Percentiles rank a stretch among this genome's conserved stretches.
Conservation (phyloP, 92 coral and sea anemone genomes). For the Epizoanthus fatuus region DNA sequence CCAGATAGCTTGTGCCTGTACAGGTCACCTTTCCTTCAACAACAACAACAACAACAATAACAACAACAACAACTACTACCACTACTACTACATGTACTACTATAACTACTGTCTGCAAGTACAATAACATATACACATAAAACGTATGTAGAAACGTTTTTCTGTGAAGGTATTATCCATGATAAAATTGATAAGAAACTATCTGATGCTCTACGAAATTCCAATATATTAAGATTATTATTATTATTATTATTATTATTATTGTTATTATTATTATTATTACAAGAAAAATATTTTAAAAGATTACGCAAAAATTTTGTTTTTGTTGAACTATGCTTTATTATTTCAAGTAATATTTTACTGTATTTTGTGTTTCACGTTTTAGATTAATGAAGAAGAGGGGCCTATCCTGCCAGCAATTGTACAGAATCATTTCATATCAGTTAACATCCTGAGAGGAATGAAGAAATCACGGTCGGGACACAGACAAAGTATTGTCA, state of each 20-base stretch:
- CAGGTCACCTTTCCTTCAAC: too few relatives aligned
- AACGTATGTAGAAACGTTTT: too few relatives aligned
- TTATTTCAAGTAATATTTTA: background rate
- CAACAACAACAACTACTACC: background rate
- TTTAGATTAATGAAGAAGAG: slow-evolving; percentile 89
- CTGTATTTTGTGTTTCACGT: background rate
- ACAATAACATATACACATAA: background rate
- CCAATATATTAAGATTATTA: too few relatives aligned
- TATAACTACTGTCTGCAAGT: background rate
- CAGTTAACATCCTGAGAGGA: slow-evolving; percentile 94
- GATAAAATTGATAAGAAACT: too few relatives aligned
- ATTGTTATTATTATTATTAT: too few relatives aligned
- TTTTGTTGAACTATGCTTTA: background rate
- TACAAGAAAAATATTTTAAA: too few relatives aligned
- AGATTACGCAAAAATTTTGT: background rate
- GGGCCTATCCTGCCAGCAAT: slow-evolving; percentile 93
- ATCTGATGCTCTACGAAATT: too few relatives aligned
- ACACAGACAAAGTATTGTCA: slow-evolving; percentile 94
- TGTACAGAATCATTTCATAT: slow-evolving; percentile 94
- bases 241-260: too few relatives aligned
- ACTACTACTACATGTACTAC: background rate
- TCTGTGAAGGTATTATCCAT: too few relatives aligned
- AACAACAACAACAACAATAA: too few relatives aligned
- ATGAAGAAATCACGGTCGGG: slow-evolving; percentile 86
- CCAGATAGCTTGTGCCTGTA: too few relatives aligned